A percentile compares a stretch with the other conserved stretches of the same genome.
Conservation (phyloP, 1,140 invertebrate species). For the Plodia interpunctella region DNA sequence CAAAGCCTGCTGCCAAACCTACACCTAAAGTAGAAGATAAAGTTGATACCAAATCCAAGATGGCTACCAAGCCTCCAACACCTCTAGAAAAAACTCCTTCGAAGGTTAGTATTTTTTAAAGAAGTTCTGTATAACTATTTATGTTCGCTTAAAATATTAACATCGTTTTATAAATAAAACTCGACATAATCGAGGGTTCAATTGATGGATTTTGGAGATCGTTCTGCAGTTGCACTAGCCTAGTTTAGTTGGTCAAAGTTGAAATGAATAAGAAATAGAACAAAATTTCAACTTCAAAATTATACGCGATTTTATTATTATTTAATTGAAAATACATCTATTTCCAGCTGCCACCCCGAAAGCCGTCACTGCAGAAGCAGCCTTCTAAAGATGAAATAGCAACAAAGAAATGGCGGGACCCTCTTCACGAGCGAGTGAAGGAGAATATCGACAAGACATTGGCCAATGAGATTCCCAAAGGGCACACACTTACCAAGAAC, state of each 20-base stretch:
- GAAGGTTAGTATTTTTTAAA: slow-evolving; percentile 40
- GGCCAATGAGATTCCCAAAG: slow-evolving; percentile 69
- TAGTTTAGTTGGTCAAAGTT: too few species aligned
- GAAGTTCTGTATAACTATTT: too few species aligned
- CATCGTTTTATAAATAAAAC: too few species aligned
- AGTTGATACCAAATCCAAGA: slow-evolving; percentile 47
- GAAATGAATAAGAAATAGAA: too few species aligned
- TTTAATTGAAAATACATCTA: neutral
- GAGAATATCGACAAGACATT: slow-evolving; percentile 74
- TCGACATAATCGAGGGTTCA: too few species aligned
- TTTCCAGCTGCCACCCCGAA: slow-evolving; percentile 64
- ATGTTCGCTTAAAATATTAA: too few species aligned
- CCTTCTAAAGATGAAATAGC: slow-evolving; percentile 65
- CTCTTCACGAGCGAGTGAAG: slow-evolving; percentile 69
- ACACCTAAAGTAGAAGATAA: slow-evolving; percentile 25
- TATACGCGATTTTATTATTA: too few species aligned
- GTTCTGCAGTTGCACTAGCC: too few species aligned
- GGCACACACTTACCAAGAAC: slow-evolving; percentile 73
- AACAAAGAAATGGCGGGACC: slow-evolving; percentile 76
- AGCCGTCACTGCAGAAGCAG: slow-evolving; percentile 66
- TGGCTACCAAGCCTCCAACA: slow-evolving; percentile 65
- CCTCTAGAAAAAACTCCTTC: slow-evolving; percentile 56
- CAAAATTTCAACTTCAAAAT: too few species aligned
- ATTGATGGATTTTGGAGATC: too few species aligned
- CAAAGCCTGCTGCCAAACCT: slow-evolving; percentile 29